Conservation (phyloP, 2,113 vertebrate genomes). For the Pollimyrus isidori region DNA sequence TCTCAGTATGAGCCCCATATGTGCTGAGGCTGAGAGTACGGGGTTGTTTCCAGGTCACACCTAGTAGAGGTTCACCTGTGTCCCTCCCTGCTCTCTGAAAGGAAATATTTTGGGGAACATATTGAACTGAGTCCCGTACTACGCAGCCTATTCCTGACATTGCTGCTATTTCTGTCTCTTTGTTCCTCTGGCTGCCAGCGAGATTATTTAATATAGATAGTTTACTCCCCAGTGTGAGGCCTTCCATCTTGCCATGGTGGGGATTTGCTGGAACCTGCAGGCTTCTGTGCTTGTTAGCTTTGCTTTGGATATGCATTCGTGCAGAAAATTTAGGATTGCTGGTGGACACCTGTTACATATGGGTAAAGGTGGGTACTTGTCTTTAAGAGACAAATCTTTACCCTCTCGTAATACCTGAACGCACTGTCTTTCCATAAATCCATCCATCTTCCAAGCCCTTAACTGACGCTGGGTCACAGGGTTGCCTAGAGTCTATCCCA, state of each 20-base stretch:
- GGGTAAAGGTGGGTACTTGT: not conserved
- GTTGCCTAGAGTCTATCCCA: not conserved
- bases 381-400: not conserved
- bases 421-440: not conserved
- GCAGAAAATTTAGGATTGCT: not conserved
- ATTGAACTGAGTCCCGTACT: constrained; percentile 16
- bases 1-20: not conserved
- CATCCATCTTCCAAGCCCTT: not conserved
- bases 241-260: not conserved
- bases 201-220: constrained; percentile 43
- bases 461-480: not conserved
- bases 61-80: constrained; percentile 10
- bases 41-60: not conserved
- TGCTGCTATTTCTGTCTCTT: constrained; percentile 48
- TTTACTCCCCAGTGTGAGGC: constrained; percentile 21
- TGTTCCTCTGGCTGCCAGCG: constrained; percentile 33
- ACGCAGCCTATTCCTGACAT: constrained; percentile 32
- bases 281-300: not conserved
- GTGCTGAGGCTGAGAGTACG: not conserved
- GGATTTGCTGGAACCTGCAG: not conserved
- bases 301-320: not conserved
- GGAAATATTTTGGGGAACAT: constrained; percentile 20
- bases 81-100: constrained; percentile 30
- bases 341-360: not conserved
- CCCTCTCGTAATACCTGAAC: not conserved